Base-by-base conservation (phyloP, 1,140 invertebrate genomes). In the Heliconius eleuchia region DNA sequence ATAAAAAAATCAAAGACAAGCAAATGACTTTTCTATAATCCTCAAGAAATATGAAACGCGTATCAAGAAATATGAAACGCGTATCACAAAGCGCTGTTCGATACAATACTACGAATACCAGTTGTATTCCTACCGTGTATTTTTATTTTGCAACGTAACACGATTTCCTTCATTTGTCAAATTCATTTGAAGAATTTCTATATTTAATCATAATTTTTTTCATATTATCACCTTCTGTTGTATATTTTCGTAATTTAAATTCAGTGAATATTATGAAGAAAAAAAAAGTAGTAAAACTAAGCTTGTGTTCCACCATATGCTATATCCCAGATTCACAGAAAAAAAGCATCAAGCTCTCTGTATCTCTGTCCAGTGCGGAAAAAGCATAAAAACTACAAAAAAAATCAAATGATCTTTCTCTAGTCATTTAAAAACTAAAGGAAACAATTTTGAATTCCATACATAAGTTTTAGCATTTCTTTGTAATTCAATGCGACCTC, bases 401-500 rank as follows among this genome's bases (percentile, higher is more conserved):
- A 46, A 46, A 37, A 37, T 37, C 34, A 8, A 57, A 27, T 60
- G 4, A 27, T 27, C 9, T 30, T 27, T 60, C n/a, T 60, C 9
- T 1, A 18, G 3, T 30, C 3, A 27, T 30, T 66, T 66, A 30
- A 5, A 66, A n/a, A 57, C 8, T 4, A 27, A 11, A 66, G 8
- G 9, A 23, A 13, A 27, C 13, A 66, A 27, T 30, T 4, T 66
- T 3, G 2, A 66, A 66, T 66, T n/a, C 4, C 27, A 66, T 66
- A 66, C 3, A 60, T 39, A 70, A 19, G 71, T 46, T 71, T 80
- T 70, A 52, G 52, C 34, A 76, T 71, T 73, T 72, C 70, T 77
- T 55, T 71, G 76, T 80, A 80, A 80, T 80, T 76, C 78, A 74
- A 39, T 76, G 79, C 76, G 74, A 80, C 78, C 79, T 76, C 79